Percentiles rank a stretch among this genome's conserved stretches.
phyloP scores from a whole-genome alignment of 2,113 vertebrate genomes.

The Ochotona princeps region DNA sequence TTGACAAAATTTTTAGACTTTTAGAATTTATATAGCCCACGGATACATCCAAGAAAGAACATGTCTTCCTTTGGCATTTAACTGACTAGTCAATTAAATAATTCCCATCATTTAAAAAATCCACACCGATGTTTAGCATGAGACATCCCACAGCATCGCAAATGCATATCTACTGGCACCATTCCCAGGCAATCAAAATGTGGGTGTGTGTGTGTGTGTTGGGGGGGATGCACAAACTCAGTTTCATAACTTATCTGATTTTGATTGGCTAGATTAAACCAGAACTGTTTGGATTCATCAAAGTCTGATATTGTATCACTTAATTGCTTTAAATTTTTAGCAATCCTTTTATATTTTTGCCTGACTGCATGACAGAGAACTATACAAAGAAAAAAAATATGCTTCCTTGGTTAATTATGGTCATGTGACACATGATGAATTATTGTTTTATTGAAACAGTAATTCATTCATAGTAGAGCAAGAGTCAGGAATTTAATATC shows the following conservation, averaged over 20 bases:
- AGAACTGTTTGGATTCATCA: not conserved
- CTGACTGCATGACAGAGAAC: not conserved
- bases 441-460: not conserved
- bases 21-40: not conserved
- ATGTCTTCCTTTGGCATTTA: not conserved
- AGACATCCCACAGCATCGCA: not conserved
- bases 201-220: not conserved
- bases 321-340: constrained; percentile 35
- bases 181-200: constrained; percentile 21
- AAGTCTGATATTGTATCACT: not conserved
- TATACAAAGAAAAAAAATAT: not conserved
- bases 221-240: not conserved
- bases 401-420: not conserved
- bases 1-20: constrained; percentile 14
- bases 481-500: not conserved
- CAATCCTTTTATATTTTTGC: constrained; percentile 3
- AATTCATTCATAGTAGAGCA: not conserved
- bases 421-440: not conserved
- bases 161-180: not conserved
- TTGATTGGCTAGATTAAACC: constrained; percentile 1
- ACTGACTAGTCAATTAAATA: not conserved
- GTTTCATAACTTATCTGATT: constrained; percentile 6
- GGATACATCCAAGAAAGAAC: not conserved
- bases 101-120: not conserved
- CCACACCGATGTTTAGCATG: not conserved